phyloP scores from a whole-genome alignment of 2,797 vertebrate species.

The Sorex maritimensis region DNA sequence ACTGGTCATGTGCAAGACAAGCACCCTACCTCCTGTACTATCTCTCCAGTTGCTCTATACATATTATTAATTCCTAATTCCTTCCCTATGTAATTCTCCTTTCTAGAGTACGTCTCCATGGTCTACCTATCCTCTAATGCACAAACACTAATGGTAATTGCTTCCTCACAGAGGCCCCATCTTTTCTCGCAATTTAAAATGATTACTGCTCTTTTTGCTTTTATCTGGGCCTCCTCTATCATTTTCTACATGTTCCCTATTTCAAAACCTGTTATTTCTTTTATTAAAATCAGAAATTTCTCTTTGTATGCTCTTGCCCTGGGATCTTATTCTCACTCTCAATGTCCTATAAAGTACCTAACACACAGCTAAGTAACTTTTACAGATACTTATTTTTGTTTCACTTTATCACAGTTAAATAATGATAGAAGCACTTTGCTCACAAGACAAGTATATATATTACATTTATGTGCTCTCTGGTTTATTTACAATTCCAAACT shows the following conservation, averaged over 20 bases:
- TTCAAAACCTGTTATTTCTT: slow-evolving; percentile 7
- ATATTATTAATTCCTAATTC: slow-evolving; percentile 1
- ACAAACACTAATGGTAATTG: neutral
- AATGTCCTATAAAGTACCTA: neutral
- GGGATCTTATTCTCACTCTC: neutral
- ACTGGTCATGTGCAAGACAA: too few relatives aligned
- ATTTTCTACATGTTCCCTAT: neutral
- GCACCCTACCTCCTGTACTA: too few relatives aligned
- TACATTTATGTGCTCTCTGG: slow-evolving; percentile 29
- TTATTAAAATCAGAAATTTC: neutral
- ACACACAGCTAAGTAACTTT: neutral
- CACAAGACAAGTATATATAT: neutral
- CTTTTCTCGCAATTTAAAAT: neutral
- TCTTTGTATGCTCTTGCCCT: neutral
- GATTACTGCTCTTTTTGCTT: neutral
- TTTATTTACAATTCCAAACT: neutral
- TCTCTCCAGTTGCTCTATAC: neutral
- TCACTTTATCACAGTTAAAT: slow-evolving; percentile 34
- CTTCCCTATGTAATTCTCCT: neutral
- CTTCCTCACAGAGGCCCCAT: neutral
- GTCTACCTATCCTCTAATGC: neutral
- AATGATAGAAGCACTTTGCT: slow-evolving; percentile 4
- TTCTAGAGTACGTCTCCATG: neutral
- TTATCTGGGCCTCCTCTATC: neutral
- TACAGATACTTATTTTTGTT: slow-evolving; percentile 18